These are phyloP conservation scores for Dendrolimus pini DNA, from an alignment of 2,888 invertebrate genomes.

Conservation along the genomic window DNA sequence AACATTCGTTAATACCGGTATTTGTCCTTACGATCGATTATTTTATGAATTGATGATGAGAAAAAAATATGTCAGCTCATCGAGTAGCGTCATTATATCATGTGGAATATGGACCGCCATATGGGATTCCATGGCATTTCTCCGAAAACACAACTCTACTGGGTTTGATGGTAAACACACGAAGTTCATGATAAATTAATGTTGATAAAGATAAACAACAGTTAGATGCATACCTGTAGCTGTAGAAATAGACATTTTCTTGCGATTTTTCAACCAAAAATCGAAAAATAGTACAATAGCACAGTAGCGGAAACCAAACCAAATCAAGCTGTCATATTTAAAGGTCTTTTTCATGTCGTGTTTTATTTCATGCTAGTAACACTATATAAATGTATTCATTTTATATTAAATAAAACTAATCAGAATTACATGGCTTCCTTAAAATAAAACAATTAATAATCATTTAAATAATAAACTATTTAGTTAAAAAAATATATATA, in stretches of 20 bases:
- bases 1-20: slow-evolving; percentile 25
- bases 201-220: slow-evolving; percentile 25
- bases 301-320: slow-evolving; percentile 77
- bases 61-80: slow-evolving; percentile 37
- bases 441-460: no score
- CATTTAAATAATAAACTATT: no score
- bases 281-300: slow-evolving; percentile 73
- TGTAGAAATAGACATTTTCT: slow-evolving; percentile 70
- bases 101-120: slow-evolving; percentile 75
- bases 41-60: slow-evolving; percentile 25
- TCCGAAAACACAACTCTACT: slow-evolving; percentile 65
- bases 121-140: slow-evolving; percentile 76
- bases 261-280: slow-evolving; percentile 56
- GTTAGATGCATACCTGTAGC: slow-evolving; percentile 62
- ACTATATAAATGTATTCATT: background rate
- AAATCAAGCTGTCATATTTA: slow-evolving; percentile 74
- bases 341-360: slow-evolving; percentile 55
- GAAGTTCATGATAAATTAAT: slow-evolving; percentile 21
- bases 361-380: slow-evolving; percentile 20
- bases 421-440: no score
- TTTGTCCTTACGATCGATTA: slow-evolving; percentile 14
- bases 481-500: no score
- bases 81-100: slow-evolving; percentile 69
- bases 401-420: background rate
- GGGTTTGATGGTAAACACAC: slow-evolving; percentile 52